These are phyloP conservation scores for Prionace glauca DNA, from an alignment of 2,797 vertebrate species.

Conservation along the genomic window DNA sequence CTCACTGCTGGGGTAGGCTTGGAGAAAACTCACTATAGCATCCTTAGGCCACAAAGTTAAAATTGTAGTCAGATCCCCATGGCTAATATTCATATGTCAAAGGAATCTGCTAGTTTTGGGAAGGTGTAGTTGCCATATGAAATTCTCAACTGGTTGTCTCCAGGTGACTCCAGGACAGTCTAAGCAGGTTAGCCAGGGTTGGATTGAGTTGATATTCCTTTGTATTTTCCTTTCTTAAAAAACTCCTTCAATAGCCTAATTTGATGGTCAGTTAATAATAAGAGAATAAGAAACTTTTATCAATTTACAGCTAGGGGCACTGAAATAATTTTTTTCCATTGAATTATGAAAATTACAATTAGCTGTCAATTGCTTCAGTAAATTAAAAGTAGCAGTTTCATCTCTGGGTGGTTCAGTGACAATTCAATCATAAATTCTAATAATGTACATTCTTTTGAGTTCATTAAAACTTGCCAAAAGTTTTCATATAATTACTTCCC, in stretches of 20 bases:
- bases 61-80: background rate
- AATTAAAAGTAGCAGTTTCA: background rate
- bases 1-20: background rate
- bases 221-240: background rate
- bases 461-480: background rate
- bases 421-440: background rate
- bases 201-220: background rate
- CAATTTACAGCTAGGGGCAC: background rate
- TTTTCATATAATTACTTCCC: background rate
- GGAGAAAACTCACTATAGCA: background rate
- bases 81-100: background rate
- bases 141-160: background rate
- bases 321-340: background rate
- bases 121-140: background rate
- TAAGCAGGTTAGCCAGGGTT: background rate
- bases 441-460: background rate
- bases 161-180: background rate
- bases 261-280: background rate
- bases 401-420: background rate
- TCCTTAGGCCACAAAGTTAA: background rate
- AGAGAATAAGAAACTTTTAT: background rate
- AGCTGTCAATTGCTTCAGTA: background rate
- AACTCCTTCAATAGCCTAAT: background rate
- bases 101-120: background rate
- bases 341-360: background rate